Conservation (phyloP, 2,797 vertebrate genomes). For the Ptychobarbus kaznakovi region DNA sequence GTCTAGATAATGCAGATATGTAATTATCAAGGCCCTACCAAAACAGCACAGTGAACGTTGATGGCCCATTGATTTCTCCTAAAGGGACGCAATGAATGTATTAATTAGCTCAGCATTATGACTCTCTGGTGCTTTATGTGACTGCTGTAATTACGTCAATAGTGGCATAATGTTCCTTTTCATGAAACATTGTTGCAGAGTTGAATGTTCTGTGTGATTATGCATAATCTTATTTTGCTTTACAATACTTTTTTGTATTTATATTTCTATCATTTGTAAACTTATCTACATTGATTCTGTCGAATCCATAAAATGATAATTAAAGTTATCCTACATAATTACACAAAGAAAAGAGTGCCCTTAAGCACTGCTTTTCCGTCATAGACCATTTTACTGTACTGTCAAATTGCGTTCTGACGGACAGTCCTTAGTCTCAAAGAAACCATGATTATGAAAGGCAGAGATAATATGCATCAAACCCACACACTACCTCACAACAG, state of each 20-base stretch:
- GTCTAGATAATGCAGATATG: slow-evolving; percentile 3
- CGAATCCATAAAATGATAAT: not conserved
- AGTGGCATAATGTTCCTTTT: slow-evolving; percentile 12
- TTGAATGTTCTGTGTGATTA: slow-evolving; percentile 15
- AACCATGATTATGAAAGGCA: slow-evolving; percentile 70
- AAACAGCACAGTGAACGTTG: slow-evolving; percentile 18
- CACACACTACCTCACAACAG: slow-evolving; percentile 50
- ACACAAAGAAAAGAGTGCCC: slow-evolving; percentile 35
- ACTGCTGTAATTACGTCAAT: slow-evolving; percentile 29
- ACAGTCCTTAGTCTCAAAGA: slow-evolving; percentile 62
- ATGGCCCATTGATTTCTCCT: slow-evolving; percentile 6
- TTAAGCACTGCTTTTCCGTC: slow-evolving; percentile 69
- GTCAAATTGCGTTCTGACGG: slow-evolving; percentile 73
- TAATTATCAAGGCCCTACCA: slow-evolving; percentile 16
- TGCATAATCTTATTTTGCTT: slow-evolving; percentile 20
- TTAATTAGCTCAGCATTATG: slow-evolving; percentile 36
- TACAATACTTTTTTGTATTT: not conserved
- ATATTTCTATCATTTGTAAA: not conserved
- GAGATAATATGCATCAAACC: slow-evolving; percentile 53
- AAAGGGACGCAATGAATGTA: slow-evolving; percentile 14
- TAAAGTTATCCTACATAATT: not conserved
- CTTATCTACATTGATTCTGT: not conserved
- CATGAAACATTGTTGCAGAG: slow-evolving; percentile 10
- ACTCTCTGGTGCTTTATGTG: slow-evolving; percentile 34
- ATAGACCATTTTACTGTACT: slow-evolving; percentile 67